These are phyloP conservation scores for Balaenoptera acutorostrata DNA, from an alignment of 2,113 vertebrate genomes.

Conservation along the genomic window DNA sequence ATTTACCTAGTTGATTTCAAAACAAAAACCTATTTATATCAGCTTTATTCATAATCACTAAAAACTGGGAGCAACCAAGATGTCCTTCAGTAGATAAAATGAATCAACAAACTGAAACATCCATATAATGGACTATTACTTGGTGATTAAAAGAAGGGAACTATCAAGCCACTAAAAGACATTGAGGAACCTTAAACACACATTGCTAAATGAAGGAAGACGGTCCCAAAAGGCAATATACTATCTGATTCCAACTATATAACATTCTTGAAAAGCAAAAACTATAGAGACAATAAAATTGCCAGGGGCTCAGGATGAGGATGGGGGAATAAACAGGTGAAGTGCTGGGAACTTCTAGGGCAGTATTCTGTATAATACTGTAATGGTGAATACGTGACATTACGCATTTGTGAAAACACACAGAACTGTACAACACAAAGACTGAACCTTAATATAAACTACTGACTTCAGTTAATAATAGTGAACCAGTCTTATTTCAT, in stretches of 20 bases:
- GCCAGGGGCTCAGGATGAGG: fast-evolving
- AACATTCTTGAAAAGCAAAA: background rate
- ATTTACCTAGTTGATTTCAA: background rate
- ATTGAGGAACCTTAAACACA: background rate
- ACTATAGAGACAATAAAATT: background rate
- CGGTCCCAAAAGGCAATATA: background rate
- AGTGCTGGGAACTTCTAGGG: background rate
- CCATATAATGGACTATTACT: background rate
- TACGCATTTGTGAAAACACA: background rate
- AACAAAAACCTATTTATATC: background rate
- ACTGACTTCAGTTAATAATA: background rate
- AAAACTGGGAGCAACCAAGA: background rate
- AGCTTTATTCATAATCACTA: background rate
- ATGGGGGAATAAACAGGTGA: background rate
- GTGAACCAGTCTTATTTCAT: background rate
- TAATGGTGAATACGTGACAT: background rate
- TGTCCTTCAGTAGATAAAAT: background rate
- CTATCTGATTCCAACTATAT: background rate
- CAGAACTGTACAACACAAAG: background rate
- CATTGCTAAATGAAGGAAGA: background rate
- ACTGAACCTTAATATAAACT: background rate
- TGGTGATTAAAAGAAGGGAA: background rate
- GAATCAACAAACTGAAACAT: background rate
- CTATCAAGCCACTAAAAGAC: background rate
- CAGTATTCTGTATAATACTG: background rate